phyloP scores from a whole-genome alignment of 2,113 vertebrate genomes.

The Psophia crepitans region DNA sequence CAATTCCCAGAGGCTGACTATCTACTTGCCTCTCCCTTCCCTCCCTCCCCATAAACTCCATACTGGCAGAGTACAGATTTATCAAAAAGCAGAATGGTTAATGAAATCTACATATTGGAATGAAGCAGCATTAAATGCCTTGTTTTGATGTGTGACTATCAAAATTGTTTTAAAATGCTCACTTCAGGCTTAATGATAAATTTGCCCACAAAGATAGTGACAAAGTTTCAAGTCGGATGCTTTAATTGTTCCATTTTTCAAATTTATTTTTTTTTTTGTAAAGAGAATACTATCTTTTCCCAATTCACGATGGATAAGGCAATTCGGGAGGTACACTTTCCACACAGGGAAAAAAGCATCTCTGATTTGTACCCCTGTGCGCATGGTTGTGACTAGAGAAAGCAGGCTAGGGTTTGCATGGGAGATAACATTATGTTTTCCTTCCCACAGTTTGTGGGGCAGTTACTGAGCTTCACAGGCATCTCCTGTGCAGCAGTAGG shows the following conservation, averaged over 20 bases:
- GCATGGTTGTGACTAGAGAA: neutral
- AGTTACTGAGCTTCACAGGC: neutral
- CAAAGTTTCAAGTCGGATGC: neutral
- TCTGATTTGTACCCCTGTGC: accelerated
- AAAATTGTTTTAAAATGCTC: neutral
- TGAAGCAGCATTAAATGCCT: neutral
- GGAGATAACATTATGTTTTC: neutral
- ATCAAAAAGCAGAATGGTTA: neutral
- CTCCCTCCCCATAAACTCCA: neutral
- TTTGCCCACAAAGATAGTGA: neutral
- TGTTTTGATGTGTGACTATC: neutral
- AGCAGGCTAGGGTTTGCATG: neutral
- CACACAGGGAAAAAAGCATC: neutral
- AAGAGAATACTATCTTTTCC: neutral
- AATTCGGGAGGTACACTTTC: neutral
- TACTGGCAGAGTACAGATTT: neutral
- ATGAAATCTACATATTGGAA: neutral
- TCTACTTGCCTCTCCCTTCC: neutral
- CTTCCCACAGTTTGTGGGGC: neutral
- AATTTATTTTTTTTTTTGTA: neutral
- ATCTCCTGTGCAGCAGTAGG: neutral
- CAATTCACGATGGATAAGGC: neutral
- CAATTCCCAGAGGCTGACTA: neutral
- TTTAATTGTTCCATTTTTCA: neutral
- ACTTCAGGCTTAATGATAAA: neutral